A percentile compares a stretch with the other conserved stretches of the same genome.
Conservation (phyloP, 2,113 vertebrate genomes). For the Pseudopipra pipra region DNA sequence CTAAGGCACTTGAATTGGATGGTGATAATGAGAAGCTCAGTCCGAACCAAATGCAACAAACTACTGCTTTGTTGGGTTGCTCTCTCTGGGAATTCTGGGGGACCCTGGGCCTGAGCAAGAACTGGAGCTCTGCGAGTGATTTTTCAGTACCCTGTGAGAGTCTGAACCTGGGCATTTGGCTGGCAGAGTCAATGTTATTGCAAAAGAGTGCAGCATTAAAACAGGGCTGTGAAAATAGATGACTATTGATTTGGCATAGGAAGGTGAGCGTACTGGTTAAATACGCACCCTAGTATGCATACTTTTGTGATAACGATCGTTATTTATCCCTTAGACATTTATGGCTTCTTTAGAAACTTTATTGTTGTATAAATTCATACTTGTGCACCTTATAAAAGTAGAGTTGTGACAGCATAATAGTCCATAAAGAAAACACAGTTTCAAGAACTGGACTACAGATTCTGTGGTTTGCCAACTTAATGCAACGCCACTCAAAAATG, state of each 20-base stretch:
- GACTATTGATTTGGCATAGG: constrained; percentile 4
- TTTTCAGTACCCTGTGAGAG: not conserved
- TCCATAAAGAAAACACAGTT: constrained; percentile 9
- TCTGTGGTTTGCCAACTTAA: not conserved
- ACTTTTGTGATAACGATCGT: not conserved
- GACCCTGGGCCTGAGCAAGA: not conserved
- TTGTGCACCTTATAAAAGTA: constrained; percentile 34
- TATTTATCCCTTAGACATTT: constrained; percentile 33
- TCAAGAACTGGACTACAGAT: not conserved
- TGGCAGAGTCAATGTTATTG: not conserved
- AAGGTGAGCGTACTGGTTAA: not conserved
- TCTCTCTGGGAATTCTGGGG: not conserved
- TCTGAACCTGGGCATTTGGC: not conserved
- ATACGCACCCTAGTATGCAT: not conserved
- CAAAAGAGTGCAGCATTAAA: not conserved
- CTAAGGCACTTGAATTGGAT: not conserved
- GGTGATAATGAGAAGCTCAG: not conserved
- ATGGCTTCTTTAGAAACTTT: constrained; percentile 45
- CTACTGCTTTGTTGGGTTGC: not conserved
- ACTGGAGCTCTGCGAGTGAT: not conserved
- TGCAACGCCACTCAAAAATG: not conserved
- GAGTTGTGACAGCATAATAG: not conserved
- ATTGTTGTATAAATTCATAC: constrained; percentile 42
- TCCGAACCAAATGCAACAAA: not conserved
- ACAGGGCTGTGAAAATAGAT: not conserved